Base-by-base conservation (phyloP, 2,888 invertebrate genomes). In the Cyclophora albipunctata region DNA sequence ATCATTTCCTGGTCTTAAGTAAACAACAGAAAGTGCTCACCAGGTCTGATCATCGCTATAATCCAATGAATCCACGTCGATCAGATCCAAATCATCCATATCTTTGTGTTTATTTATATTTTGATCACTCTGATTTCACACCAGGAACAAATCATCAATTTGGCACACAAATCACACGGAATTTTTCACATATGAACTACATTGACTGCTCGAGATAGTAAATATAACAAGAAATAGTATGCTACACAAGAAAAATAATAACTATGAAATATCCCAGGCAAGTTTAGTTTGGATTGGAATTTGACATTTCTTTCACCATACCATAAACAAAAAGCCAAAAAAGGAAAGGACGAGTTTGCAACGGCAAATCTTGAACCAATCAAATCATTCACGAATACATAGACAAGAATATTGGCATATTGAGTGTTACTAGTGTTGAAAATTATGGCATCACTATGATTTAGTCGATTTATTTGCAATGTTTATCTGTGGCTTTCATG, bases 31-130 rank as follows among this genome's bases (percentile, higher is more conserved):
- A 45, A 20, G 51, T 57, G 73, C 90, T 83, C 70, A 92, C 91
- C 91, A 92, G 61, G 90, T 90, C 81, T 91, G 91, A 71, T 90
- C 85, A 77, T 91, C 86, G 56, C 81, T 80, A 75, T 88, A 89
- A 78, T 90, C 84, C 64, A 91, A 77, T 64, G 88, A 78, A 71
- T 86, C 85, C 73, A 91, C 81, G 82, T 91, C 90, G 68, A 91
- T 90, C 65, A 90, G 80, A 72, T 90, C 90, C 73, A 73, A 78
- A 78, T 86, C 86, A 74, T 79, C 75, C 87, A 88, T 86, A 86
- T 85, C 86, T 85, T 88, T 86, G 87, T 85, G 86, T 85, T 88
- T 86, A 87, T 88, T 86, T 88, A 84, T 86, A 86, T 87, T 87
- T 83, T 85, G 84, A 84, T 84, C 81, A 83, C 69, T 64, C 75